Conservation (phyloP, 1,140 invertebrate species). For the Tetragnatha versicolor region DNA sequence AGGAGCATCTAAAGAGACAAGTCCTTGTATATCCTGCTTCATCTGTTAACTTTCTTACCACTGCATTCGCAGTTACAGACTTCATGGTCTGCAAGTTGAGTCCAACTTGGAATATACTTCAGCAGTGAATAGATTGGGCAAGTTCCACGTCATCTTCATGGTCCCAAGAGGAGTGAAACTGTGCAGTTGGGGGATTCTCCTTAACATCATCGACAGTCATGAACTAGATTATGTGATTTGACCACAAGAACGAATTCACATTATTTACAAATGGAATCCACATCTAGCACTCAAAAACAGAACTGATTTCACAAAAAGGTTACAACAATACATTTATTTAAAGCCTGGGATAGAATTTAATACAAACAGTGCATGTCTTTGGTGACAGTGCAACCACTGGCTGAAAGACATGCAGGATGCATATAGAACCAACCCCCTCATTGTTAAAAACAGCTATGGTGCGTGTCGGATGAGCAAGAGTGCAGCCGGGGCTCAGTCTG, state of each 20-base stretch:
- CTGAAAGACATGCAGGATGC: conserved; percentile 43
- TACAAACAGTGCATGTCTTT: conserved; percentile 44
- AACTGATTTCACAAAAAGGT: conserved; percentile 41
- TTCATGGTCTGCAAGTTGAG: conserved; percentile 52
- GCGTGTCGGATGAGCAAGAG: conserved; percentile 36
- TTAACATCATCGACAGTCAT: conserved; percentile 27
- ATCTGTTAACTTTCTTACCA: conserved; percentile 45
- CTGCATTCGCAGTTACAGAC: conserved; percentile 55
- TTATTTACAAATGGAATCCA: conserved; percentile 56
- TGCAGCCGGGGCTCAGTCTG: conserved; percentile 48
- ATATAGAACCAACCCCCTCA: conserved; percentile 19
- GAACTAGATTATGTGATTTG: conserved; percentile 49
- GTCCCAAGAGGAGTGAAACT: conserved; percentile 54
- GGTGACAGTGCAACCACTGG: conserved; percentile 17
- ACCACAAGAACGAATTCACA: conserved; percentile 54
- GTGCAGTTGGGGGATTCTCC: conserved; percentile 13
- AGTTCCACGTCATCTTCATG: conserved; percentile 52
- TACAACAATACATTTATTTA: conserved; percentile 52
- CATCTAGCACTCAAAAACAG: conserved; percentile 53
- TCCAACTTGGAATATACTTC: conserved; percentile 51
- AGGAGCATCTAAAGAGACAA: conserved; percentile 19
- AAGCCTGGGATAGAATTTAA: conserved; percentile 53
- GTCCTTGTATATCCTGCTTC: conserved; percentile 41
- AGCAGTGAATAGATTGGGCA: conserved; percentile 50
- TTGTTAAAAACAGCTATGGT: background rate